Evolutionary conservation across 2,888 invertebrate genomes (phyloP), one percentile per base, ranked within the genome.

Genomic region (Plebejus melissa): DNA sequence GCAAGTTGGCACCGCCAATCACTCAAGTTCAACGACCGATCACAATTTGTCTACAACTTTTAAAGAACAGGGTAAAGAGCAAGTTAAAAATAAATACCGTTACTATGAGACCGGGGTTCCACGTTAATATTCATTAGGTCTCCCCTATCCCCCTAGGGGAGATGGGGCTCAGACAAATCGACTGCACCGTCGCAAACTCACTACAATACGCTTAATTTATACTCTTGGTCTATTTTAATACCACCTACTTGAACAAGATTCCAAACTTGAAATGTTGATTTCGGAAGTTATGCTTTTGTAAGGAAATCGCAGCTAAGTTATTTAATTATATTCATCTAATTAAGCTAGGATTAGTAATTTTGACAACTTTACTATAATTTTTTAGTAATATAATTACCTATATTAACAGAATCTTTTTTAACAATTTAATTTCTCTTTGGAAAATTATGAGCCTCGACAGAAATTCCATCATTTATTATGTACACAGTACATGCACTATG

Each of bases 111-210:
- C 46, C 71, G 46, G 22, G 71, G 69, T 69, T 50, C 75, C 65
- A 85, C 87, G 88, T 91, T 91, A 91, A 91, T 91, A 91, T 91
- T 91, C 90, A 91, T 91, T 91, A 90, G 83, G 83, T 79, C 79
- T 82, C 80, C 82, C 82, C 87, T 41, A 13, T 41, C 71, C 71
- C 71, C 84, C 86, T 74, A 57, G 85, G 86, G 84, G 88, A 86
- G 79, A 77, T 75, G 74, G 74, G 78, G 82, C 82, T 83, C 84
- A 87, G 88, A 88, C 87, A 88, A 88, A 90, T 87, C 84, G 86
- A 88, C 84, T 80, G 80, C 76, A 81, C 79, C 82, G 85, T 84
- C 82, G 82, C 82, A 74, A 78, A 81, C 69, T 50, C 50, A 82
- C 81, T 81, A 80, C 71, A 41, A 71, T 71, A 71, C 71, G 71